A percentile compares a stretch with the other conserved stretches of the same genome.
Conservation (phyloP, 2,113 vertebrate genomes). For the Pollimyrus isidori region DNA sequence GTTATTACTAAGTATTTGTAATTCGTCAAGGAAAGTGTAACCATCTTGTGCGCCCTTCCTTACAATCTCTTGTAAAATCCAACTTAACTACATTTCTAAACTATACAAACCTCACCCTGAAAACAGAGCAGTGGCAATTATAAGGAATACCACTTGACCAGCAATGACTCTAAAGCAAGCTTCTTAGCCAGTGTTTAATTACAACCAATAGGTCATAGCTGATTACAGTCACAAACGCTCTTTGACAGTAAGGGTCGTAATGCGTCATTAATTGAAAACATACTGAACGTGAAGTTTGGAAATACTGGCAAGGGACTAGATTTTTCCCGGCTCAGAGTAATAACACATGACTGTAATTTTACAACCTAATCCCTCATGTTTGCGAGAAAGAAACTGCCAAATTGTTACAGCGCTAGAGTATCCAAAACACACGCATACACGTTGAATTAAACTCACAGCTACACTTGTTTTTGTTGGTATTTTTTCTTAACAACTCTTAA, state of each 20-base stretch:
- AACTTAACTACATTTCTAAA: not conserved
- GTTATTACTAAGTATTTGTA: not conserved
- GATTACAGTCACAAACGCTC: not conserved
- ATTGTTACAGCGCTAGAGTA: not conserved
- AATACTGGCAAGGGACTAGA: not conserved
- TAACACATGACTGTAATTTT: not conserved
- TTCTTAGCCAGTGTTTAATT: not conserved
- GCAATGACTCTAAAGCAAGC: not conserved
- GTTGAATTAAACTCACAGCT: not conserved
- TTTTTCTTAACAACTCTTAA: slow-evolving; percentile 1
- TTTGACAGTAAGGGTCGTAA: not conserved
- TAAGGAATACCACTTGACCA: not conserved
- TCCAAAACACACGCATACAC: not conserved
- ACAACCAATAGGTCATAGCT: not conserved
- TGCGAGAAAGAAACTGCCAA: not conserved
- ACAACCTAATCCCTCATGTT: not conserved
- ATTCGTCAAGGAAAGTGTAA: not conserved
- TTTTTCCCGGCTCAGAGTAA: not conserved
- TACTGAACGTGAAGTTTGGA: not conserved
- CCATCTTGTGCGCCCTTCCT: not conserved
- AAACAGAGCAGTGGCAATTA: not conserved
- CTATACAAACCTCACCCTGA: not conserved
- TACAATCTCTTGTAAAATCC: not conserved
- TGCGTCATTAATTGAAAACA: not conserved
- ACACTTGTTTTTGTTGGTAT: not conserved